Percentiles rank a stretch among this genome's conserved stretches.
These are phyloP conservation scores for Caenorhabditis latens DNA, from an alignment of 1,140 invertebrate species.

Conservation along the genomic window DNA sequence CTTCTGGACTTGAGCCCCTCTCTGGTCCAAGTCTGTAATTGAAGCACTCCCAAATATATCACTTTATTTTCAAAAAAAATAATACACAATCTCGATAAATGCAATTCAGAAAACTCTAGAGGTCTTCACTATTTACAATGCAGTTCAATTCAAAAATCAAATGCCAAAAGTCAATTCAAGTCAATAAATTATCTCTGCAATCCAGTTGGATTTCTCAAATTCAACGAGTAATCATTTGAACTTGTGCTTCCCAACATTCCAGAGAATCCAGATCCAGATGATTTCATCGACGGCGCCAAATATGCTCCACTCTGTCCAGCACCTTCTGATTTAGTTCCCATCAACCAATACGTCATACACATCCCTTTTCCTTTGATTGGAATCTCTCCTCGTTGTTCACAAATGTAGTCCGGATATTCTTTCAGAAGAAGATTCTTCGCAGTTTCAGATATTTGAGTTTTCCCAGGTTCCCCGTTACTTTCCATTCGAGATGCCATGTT, in stretches of 20 bases:
- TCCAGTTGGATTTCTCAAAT: conserved; percentile 45
- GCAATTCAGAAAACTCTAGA: too few relatives aligned
- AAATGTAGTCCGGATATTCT: conserved; percentile 62
- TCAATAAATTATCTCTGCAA: conserved; percentile 12
- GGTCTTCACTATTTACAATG: too few relatives aligned
- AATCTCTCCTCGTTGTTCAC: conserved; percentile 64
- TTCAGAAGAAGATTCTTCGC: conserved; percentile 60
- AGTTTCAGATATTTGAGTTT: conserved; percentile 75
- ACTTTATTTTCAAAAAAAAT: background rate
- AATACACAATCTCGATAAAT: too few relatives aligned
- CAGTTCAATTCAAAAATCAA: background rate
- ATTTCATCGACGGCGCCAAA: conserved; percentile 42
- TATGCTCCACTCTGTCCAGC: conserved; percentile 28
- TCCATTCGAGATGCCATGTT: conserved; percentile 94
- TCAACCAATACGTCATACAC: conserved; percentile 67
- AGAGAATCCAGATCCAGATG: conserved; percentile 18
- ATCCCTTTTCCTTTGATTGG: conserved; percentile 67
- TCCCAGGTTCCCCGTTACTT: conserved; percentile 78
- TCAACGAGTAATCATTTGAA: conserved; percentile 19
- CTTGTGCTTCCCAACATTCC: conserved; percentile 26
- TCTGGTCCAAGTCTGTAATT: too few relatives aligned
- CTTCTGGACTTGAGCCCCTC: too few relatives aligned
- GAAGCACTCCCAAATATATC: too few relatives aligned
- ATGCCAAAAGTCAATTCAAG: background rate
- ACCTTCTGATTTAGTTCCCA: conserved; percentile 57